phyloP scores from a whole-genome alignment of 1,140 invertebrate genomes.

The Hyles vespertilio region DNA sequence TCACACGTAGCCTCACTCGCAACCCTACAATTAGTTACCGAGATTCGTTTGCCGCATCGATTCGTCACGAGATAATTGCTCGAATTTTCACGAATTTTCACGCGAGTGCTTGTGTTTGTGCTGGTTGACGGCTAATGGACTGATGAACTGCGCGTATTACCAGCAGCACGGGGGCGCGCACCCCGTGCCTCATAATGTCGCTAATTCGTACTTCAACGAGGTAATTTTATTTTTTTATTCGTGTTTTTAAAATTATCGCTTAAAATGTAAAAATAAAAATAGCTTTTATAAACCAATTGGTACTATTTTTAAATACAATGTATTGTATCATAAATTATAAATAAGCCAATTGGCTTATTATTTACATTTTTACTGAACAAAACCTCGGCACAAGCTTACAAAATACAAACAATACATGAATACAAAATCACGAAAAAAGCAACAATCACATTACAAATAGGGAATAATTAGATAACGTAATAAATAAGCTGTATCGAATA shows the following conservation, averaged over 20 bases:
- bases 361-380: too few species aligned
- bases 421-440: too few species aligned
- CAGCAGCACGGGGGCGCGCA: conserved; percentile 60
- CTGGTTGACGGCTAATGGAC: conserved; percentile 36
- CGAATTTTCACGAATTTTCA: conserved; percentile 44
- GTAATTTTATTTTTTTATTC: conserved; percentile 34
- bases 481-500: conserved; percentile 1
- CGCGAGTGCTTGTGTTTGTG: conserved; percentile 19
- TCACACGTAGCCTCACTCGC: conserved; percentile 34
- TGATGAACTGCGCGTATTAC: conserved; percentile 70
- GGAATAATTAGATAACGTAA: neutral
- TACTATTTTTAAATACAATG: too few species aligned
- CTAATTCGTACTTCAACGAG: conserved; percentile 68
- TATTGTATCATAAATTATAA: too few species aligned
- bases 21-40: conserved; percentile 72
- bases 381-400: too few species aligned
- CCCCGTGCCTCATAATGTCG: conserved; percentile 59
- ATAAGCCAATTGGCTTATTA: too few species aligned
- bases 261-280: too few species aligned
- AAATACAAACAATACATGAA: too few species aligned
- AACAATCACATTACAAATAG: too few species aligned
- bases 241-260: neutral
- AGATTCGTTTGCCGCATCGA: conserved; percentile 69
- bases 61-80: conserved; percentile 69
- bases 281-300: too few species aligned